Percentiles rank a stretch among this genome's conserved stretches.
phyloP scores from a whole-genome alignment of 2,888 invertebrate genomes.

The Lordiphosa fenestrarum region DNA sequence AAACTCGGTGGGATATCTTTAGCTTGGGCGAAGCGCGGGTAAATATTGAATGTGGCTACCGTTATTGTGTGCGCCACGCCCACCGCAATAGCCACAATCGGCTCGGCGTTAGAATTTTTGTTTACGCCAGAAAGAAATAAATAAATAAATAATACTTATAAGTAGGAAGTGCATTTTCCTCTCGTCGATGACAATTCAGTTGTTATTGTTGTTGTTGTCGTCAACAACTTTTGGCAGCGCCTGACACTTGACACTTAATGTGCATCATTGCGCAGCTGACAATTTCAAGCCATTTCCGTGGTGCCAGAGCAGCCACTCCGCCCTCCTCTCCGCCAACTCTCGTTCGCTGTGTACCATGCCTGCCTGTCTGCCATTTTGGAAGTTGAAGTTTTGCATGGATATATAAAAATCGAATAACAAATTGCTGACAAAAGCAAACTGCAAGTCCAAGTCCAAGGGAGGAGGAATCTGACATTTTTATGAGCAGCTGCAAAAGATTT shows the following conservation, averaged over 20 bases:
- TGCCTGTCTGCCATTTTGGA: conserved; percentile 32
- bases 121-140: conserved; percentile 45
- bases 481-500: conserved; percentile 64
- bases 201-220: conserved; percentile 39
- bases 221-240: conserved; percentile 64
- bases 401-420: conserved; percentile 59
- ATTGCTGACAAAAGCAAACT: conserved; percentile 49
- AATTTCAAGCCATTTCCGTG: conserved; percentile 72
- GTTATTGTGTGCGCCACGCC: conserved; percentile 48
- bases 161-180: conserved; percentile 39
- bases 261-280: conserved; percentile 74
- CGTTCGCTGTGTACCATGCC: conserved; percentile 12
- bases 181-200: conserved; percentile 38
- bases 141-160: conserved; percentile 50
- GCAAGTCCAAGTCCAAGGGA: conserved; percentile 18
- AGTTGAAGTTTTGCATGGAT: conserved; percentile 61
- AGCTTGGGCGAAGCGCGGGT: conserved; percentile 42
- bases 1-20: conserved; percentile 47
- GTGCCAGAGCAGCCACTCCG: conserved; percentile 45
- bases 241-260: conserved; percentile 72
- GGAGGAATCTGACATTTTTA: conserved; percentile 53
- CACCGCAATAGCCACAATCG: conserved; percentile 55
- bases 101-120: conserved; percentile 42
- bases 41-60: conserved; percentile 56
- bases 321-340: conserved; percentile 5